phyloP scores from a whole-genome alignment of 2,888 invertebrate species.

The Agrenia bidenticulata region DNA sequence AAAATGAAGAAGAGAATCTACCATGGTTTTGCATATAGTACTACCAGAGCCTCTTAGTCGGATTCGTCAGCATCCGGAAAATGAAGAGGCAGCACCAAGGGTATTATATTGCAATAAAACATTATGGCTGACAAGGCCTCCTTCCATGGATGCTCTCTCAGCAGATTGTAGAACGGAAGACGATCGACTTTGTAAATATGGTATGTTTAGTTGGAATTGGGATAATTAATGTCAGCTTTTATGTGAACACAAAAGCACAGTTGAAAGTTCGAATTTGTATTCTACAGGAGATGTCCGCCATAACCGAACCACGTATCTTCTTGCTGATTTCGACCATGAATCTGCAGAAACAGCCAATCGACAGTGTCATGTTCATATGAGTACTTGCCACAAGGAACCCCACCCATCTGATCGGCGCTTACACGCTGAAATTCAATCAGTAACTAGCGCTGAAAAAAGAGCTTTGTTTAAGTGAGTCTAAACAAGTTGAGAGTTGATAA shows the following conservation, averaged over 20 bases:
- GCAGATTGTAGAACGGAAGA: conserved; percentile 1
- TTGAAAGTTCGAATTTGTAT: not conserved
- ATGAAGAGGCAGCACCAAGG: conserved; percentile 8
- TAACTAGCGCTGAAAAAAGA: conserved; percentile 55
- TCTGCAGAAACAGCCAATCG: not conserved
- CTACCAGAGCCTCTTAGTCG: conserved; percentile 54
- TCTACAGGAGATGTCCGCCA: not conserved
- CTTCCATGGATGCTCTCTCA: conserved; percentile 3
- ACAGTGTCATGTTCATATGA: conserved; percentile 11
- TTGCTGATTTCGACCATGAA: not conserved
- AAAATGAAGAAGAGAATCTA: not conserved
- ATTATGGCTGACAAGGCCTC: conserved; percentile 13
- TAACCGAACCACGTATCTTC: not conserved
- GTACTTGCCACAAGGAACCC: not conserved
- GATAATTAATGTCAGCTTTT: not conserved
- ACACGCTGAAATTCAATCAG: conserved; percentile 52
- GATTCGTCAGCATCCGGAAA: conserved; percentile 13
- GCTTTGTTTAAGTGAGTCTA: conserved; percentile 55
- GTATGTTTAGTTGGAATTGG: not conserved
- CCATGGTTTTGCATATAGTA: conserved; percentile 57
- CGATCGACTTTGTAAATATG: conserved; percentile 6
- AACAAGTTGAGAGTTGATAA: not conserved
- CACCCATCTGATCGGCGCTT: not conserved
- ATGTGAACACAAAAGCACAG: not conserved
- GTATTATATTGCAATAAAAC: conserved; percentile 16